Percentiles rank a stretch among this genome's conserved stretches.
phyloP scores from a whole-genome alignment of 92 coral and sea anemone species.

The Umimayanthus kanabou region DNA sequence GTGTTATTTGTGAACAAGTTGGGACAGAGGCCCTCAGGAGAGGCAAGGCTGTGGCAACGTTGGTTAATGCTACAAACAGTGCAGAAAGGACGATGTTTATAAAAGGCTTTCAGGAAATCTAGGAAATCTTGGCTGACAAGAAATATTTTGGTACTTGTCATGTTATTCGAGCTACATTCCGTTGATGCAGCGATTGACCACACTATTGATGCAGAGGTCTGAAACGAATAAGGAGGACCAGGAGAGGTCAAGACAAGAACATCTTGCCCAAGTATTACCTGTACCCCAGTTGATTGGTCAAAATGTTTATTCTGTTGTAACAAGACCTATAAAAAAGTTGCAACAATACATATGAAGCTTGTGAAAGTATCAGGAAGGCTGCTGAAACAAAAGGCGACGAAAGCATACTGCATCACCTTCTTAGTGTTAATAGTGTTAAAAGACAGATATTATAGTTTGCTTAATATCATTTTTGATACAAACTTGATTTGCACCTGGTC shows the following conservation, averaged over 20 bases:
- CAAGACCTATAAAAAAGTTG: slow-evolving; percentile 35
- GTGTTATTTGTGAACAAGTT: slow-evolving; percentile 44
- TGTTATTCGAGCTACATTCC: slow-evolving; percentile 57
- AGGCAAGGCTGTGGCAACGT: slow-evolving; percentile 38
- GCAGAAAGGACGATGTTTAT: slow-evolving; percentile 41
- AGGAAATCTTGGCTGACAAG: neutral
- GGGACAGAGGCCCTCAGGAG: slow-evolving; percentile 42
- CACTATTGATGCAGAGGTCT: neutral
- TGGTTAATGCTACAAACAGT: slow-evolving; percentile 26
- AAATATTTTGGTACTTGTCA: slow-evolving; percentile 45
- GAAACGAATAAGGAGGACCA: neutral
- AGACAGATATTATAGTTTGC: too few relatives aligned
- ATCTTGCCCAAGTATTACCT: slow-evolving; percentile 11
- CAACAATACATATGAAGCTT: slow-evolving; percentile 40
- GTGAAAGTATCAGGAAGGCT: slow-evolving; percentile 36
- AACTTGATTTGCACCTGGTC: too few relatives aligned
- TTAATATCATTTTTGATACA: too few relatives aligned
- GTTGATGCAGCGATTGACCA: neutral
- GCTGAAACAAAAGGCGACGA: slow-evolving; percentile 55
- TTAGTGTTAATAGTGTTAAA: slow-evolving; percentile 40
- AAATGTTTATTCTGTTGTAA: slow-evolving; percentile 48
- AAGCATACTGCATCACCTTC: slow-evolving; percentile 35
- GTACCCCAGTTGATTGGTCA: slow-evolving; percentile 39
- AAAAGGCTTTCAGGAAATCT: slow-evolving; percentile 11
- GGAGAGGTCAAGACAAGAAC: neutral